Percentiles rank a stretch among this genome's conserved stretches.
These are phyloP conservation scores for Ephydatia muelleri DNA, from an alignment of 37 sponge, comb jelly and placozoan genomes.

Conservation along the genomic window DNA sequence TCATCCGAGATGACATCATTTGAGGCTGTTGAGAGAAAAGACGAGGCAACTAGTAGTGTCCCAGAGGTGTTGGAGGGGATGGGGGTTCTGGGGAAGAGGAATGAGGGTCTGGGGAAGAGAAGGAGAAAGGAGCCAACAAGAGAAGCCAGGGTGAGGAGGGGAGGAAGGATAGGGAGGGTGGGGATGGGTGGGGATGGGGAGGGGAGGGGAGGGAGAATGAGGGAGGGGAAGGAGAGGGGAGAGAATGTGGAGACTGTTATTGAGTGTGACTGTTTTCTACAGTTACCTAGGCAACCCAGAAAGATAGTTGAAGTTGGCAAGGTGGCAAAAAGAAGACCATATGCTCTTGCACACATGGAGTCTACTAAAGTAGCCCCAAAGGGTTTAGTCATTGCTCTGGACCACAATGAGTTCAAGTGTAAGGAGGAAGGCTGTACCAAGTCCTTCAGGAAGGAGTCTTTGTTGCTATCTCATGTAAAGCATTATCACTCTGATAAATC, in stretches of 20 bases:
- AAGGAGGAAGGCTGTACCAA: constrained; percentile 60
- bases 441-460: constrained; percentile 77
- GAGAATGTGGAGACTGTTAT: background rate
- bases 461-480: constrained; percentile 71
- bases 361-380: constrained; percentile 40
- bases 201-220: background rate
- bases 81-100: no score
- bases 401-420: constrained; percentile 86
- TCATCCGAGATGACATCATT: no score
- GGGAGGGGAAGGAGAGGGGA: background rate
- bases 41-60: no score
- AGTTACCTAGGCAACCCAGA: constrained; percentile 2
- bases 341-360: no score
- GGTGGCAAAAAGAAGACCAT: background rate
- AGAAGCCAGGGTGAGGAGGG: background rate
- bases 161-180: no score
- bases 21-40: no score
- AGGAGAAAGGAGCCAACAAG: background rate
- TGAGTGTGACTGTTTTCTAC: background rate
- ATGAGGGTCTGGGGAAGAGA: constrained; percentile 14
- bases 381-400: constrained; percentile 67
- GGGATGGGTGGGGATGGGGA: background rate
- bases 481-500: constrained; percentile 62
- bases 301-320: background rate
- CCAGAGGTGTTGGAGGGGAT: no score